Evolutionary conservation across 2,113 vertebrate genomes (phyloP), one percentile per base, ranked within the genome.

Genomic region (Merops nubicus): DNA sequence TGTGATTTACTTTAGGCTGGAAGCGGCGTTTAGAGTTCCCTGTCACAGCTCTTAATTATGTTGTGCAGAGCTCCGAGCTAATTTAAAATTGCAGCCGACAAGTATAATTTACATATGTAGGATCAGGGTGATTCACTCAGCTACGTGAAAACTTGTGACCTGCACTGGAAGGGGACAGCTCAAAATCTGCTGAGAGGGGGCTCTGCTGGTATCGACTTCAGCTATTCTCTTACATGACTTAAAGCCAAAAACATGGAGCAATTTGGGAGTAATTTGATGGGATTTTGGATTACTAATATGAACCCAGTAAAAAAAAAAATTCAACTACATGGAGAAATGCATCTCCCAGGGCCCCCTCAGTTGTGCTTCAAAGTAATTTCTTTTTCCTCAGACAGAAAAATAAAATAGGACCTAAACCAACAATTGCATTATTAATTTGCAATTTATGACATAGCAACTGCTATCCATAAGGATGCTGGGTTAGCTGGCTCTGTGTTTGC

Each of bases 1-100:
- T 73, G 48, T 94, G 85, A 87, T 91, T 95, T 94, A 91, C 83
- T 91, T 82, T 11, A 60, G 64, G 74, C 84, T 89, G 77, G n/a
- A 78, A 91, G 36, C 74, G 91, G 78, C 26, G 16, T 96, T 95
- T 92, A 81, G 86, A 89, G 43, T 43, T 95, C 56, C 43, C 64
- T 84, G 93, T 84, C 94, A 89, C 0, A 0, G 33, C 33, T 95
- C 56, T 87, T 84, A 80, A 91, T 86, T 85, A 93, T 8, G 33
- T 9, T 93, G 85, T 73, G 85, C 88, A 94, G 95, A 88, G 62
- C 62, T 43, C 85, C 56, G 33, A 72, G 82, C 57, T 96, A 90
- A 84, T 92, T 86, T 91, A 81, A 95, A 64, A 70, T 17, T 28
- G 50, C 23, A 85, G 79, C 82, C 95, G 93, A 47, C 89, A 74